phyloP scores from a whole-genome alignment of 2,888 invertebrate species.

The Ecdyonurus torrentis region DNA sequence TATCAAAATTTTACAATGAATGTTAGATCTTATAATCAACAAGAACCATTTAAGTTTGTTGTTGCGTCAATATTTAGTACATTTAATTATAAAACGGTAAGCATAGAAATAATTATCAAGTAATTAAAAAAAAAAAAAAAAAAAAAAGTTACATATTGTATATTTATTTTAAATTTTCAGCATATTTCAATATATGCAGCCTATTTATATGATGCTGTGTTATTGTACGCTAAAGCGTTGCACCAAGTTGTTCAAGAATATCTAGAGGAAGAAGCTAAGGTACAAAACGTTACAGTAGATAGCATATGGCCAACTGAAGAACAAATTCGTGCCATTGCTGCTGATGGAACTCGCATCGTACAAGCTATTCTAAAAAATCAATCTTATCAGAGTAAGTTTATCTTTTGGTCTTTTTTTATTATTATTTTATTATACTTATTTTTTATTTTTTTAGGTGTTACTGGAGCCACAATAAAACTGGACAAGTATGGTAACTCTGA shows the following conservation, averaged over 20 bases:
- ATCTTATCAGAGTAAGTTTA: slow-evolving; percentile 59
- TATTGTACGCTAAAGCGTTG: slow-evolving; percentile 75
- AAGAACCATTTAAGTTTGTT: slow-evolving; percentile 64
- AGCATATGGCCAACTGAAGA: slow-evolving; percentile 31
- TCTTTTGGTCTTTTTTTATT: background rate
- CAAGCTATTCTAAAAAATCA: slow-evolving; percentile 68
- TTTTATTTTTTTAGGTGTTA: slow-evolving; percentile 51
- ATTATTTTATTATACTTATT: slow-evolving; percentile 6
- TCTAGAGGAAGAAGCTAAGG: slow-evolving; percentile 26
- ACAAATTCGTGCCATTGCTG: slow-evolving; percentile 48
- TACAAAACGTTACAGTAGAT: background rate
- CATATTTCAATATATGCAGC: slow-evolving; percentile 83
- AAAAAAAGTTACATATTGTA: background rate
- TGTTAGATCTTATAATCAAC: slow-evolving; percentile 62
- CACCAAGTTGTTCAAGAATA: slow-evolving; percentile 47
- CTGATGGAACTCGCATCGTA: slow-evolving; percentile 76
- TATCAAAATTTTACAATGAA: slow-evolving; percentile 57
- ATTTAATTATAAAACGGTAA: slow-evolving; percentile 32
- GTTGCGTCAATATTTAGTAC: slow-evolving; percentile 40
- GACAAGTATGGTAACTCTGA: slow-evolving; percentile 90
- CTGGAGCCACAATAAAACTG: slow-evolving; percentile 81
- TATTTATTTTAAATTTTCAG: slow-evolving; percentile 26
- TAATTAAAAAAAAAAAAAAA: background rate
- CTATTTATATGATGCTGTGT: slow-evolving; percentile 87
- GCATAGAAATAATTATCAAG: slow-evolving; percentile 1